Evolutionary conservation across 2,797 vertebrate species (phyloP).

Genomic region (Botia kubotai): DNA sequence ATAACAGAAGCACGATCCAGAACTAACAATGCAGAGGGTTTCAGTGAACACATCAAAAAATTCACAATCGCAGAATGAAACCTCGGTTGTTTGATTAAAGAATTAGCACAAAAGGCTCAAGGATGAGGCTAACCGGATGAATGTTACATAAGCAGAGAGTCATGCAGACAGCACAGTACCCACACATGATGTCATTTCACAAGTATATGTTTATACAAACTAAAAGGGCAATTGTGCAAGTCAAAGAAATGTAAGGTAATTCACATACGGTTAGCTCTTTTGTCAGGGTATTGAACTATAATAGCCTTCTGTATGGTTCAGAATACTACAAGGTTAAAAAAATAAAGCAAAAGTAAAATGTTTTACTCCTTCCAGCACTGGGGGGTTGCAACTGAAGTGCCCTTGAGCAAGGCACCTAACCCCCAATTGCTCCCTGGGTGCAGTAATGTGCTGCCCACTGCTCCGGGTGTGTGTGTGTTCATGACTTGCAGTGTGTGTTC

Average conservation of each 20-base stretch:
- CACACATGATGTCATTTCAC: constrained; percentile 37
- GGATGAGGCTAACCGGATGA: constrained; percentile 23
- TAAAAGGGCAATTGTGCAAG: background rate
- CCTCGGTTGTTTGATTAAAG: constrained; percentile 47
- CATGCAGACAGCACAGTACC: background rate
- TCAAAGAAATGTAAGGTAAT: background rate
- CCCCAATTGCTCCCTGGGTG: too few species aligned
- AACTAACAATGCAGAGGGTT: constrained; percentile 38
- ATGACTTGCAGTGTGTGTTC: too few species aligned
- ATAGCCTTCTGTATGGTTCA: background rate
- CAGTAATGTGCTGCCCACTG: too few species aligned
- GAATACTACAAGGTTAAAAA: background rate
- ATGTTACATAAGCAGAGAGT: background rate
- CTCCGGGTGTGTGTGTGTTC: too few species aligned
- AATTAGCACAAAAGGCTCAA: constrained; percentile 44
- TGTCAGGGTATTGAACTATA: background rate
- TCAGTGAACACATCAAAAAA: constrained; percentile 28
- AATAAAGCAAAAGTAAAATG: too few species aligned
- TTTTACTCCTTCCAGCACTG: too few species aligned
- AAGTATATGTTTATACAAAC: constrained; percentile 22
- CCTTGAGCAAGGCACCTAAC: too few species aligned
- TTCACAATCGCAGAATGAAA: constrained; percentile 37
- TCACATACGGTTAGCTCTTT: too few species aligned
- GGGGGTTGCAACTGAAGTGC: too few species aligned
- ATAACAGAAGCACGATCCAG: constrained; percentile 25